Percentiles rank a stretch among this genome's conserved stretches.
Conservation (phyloP, 2,888 invertebrate species). For the Drosophila melanosoma region DNA sequence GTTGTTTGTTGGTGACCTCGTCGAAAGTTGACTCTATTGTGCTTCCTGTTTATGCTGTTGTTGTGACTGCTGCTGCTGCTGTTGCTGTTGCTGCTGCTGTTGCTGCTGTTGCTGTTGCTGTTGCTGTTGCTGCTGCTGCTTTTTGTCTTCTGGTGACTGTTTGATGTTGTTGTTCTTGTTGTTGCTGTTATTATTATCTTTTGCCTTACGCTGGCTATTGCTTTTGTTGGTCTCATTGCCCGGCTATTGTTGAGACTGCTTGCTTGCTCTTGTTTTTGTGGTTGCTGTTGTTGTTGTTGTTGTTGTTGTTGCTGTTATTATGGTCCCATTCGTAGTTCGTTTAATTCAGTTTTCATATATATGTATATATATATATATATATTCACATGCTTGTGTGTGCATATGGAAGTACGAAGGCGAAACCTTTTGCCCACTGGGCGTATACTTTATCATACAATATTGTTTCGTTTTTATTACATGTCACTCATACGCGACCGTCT, state of each 20-base stretch:
- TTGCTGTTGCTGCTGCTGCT: conserved; percentile 24
- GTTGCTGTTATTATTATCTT: conserved; percentile 70
- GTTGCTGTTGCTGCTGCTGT: conserved; percentile 28
- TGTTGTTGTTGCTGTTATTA: conserved; percentile 53
- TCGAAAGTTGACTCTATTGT: conserved; percentile 78
- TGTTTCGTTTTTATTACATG: conserved; percentile 80
- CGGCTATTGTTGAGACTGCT: conserved; percentile 49
- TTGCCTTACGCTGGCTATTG: conserved; percentile 65
- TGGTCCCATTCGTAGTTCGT: conserved; percentile 76
- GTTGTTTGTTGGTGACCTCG: conserved; percentile 65
- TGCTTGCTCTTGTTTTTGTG: conserved; percentile 50
- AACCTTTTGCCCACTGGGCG: conserved; percentile 75
- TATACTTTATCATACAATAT: conserved; percentile 81
- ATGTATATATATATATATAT: conserved; percentile 39
- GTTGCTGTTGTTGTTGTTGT: conserved; percentile 41
- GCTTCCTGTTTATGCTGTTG: conserved; percentile 76
- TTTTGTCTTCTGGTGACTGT: conserved; percentile 46
- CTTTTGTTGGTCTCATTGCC: conserved; percentile 63
- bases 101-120: conserved; percentile 44
- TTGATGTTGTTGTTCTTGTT: conserved; percentile 30
- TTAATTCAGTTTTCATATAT: conserved; percentile 79
- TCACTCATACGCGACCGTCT: conserved; percentile 71
- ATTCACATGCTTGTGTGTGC: conserved; percentile 39
- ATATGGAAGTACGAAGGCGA: conserved; percentile 43
- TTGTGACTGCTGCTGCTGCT: conserved; percentile 51